Evolutionary conservation across 2,113 vertebrate species (phyloP).

Genomic region (Haemorhous mexicanus): DNA sequence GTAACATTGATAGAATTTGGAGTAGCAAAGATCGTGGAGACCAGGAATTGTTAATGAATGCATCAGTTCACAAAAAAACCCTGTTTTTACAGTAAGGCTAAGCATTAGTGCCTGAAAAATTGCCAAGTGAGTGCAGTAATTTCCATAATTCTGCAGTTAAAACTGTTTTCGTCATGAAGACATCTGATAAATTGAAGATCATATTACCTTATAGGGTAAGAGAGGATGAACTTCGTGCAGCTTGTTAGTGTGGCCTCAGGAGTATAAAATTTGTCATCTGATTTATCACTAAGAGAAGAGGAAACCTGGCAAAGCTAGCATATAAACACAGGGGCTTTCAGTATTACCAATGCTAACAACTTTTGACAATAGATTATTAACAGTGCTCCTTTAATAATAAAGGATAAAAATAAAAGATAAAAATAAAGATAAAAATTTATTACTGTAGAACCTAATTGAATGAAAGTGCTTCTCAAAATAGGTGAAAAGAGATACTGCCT

Average conservation of each 20-base stretch:
- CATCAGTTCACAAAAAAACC: neutral
- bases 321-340: neutral
- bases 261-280: neutral
- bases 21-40: neutral
- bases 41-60: neutral
- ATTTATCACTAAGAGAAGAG: neutral
- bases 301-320: neutral
- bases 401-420: too few relatives aligned
- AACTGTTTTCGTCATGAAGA: neutral
- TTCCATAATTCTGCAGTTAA: conserved; percentile 9
- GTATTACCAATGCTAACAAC: neutral
- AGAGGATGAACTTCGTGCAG: neutral
- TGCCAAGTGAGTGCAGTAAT: neutral
- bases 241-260: neutral
- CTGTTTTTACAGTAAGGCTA: neutral
- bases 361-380: neutral
- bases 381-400: neutral
- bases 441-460: neutral
- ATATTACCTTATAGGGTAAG: neutral
- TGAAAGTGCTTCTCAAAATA: neutral
- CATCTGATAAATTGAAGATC: conserved; percentile 6
- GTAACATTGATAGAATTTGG: neutral
- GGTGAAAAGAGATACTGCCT: neutral
- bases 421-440: neutral
- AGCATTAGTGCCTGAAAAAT: neutral